Conservation (phyloP, 2,113 vertebrate species). For the Micromys minutus region DNA sequence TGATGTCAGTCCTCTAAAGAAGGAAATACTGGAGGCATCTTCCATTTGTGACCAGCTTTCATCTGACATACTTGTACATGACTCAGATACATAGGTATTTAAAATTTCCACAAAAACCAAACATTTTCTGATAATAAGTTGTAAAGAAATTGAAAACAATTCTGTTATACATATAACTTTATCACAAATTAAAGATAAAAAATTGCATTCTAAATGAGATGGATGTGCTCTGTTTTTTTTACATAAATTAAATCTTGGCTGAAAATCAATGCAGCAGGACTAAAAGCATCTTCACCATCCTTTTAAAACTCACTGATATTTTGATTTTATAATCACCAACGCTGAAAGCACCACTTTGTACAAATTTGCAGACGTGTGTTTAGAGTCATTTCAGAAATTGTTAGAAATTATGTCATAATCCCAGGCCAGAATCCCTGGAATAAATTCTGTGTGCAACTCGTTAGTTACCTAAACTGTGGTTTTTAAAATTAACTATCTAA, state of each 20-base stretch:
- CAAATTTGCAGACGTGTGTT: background rate
- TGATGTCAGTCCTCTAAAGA: background rate
- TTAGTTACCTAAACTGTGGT: background rate
- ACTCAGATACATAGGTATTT: too few species aligned
- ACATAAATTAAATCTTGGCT: background rate
- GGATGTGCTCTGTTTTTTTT: background rate
- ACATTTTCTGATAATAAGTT: background rate
- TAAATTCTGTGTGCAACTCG: background rate
- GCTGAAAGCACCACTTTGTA: background rate
- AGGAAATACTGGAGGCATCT: background rate
- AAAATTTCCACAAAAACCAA: too few species aligned
- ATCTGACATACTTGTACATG: too few species aligned
- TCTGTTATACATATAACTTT: background rate
- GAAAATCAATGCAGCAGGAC: background rate
- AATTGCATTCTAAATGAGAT: background rate
- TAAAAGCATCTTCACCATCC: background rate
- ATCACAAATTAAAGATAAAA: background rate
- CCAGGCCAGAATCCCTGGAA: too few species aligned
- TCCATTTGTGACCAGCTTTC: background rate
- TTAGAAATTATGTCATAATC: background rate
- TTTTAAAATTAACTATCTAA: background rate
- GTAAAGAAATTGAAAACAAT: background rate
- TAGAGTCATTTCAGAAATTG: background rate
- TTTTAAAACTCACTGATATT: background rate
- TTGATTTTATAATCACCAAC: background rate